Evolutionary conservation across 2,888 invertebrate genomes (phyloP).

Genomic region (Melipona bicolor): DNA sequence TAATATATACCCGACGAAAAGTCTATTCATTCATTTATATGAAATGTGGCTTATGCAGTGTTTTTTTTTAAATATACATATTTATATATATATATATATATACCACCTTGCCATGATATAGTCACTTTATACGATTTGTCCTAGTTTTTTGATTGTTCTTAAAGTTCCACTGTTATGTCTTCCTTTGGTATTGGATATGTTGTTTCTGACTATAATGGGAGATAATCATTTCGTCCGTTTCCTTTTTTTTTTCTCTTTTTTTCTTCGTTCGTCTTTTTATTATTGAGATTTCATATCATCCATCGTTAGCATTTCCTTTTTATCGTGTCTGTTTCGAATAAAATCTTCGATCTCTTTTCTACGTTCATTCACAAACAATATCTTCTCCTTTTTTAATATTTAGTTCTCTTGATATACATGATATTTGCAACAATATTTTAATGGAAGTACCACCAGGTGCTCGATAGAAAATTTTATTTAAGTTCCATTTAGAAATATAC

Average conservation of each 20-base stretch:
- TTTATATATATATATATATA: conserved; percentile 17
- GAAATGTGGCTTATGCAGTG: conserved; percentile 82
- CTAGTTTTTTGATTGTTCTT: conserved; percentile 64
- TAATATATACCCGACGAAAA: conserved; percentile 55
- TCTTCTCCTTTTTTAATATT: not conserved
- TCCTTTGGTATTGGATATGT: conserved; percentile 68
- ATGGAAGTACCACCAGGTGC: too few species aligned
- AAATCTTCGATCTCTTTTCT: not conserved
- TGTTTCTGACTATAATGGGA: conserved; percentile 61
- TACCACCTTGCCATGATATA: conserved; percentile 75
- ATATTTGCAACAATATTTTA: not conserved
- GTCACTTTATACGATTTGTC: conserved; percentile 69
- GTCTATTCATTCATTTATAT: conserved; percentile 64
- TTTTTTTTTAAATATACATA: conserved; percentile 69
- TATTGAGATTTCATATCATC: conserved; percentile 68
- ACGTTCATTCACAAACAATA: not conserved
- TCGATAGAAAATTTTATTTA: too few species aligned
- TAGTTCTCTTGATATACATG: not conserved
- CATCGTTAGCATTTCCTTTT: conserved; percentile 62
- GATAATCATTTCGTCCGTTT: conserved; percentile 60
- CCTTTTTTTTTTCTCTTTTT: conserved; percentile 37
- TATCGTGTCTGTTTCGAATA: conserved; percentile 24
- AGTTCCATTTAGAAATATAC: too few species aligned
- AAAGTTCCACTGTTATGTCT: conserved; percentile 53
- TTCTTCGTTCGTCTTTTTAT: conserved; percentile 47